These are phyloP conservation scores for Cosmia trapezina DNA, from an alignment of 2,888 invertebrate genomes.

Conservation along the genomic window DNA sequence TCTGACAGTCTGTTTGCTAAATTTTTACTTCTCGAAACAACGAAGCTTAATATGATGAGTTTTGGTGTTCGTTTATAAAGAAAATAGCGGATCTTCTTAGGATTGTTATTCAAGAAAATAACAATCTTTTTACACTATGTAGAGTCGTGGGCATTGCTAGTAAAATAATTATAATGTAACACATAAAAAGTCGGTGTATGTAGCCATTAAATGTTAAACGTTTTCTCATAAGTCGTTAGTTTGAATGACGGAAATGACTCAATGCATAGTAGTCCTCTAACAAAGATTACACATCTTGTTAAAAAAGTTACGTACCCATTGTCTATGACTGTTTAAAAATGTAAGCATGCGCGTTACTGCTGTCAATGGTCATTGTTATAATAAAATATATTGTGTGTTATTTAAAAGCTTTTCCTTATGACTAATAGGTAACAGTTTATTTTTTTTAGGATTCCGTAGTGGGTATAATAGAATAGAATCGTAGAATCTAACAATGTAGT, in stretches of 20 bases:
- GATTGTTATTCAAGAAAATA: not conserved
- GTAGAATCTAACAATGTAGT: not conserved
- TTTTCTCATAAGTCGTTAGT: constrained; percentile 29
- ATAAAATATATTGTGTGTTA: constrained; percentile 19
- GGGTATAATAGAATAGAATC: not conserved
- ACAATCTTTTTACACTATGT: not conserved
- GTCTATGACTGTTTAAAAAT: constrained; percentile 49
- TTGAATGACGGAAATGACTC: constrained; percentile 51
- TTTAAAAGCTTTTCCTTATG: constrained; percentile 10
- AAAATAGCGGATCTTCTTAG: too few species aligned
- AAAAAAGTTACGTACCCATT: constrained; percentile 46
- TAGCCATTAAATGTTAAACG: constrained; percentile 26
- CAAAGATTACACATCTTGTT: constrained; percentile 41
- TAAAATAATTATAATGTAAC: not conserved
- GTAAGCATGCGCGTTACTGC: constrained; percentile 20
- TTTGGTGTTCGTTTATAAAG: too few species aligned
- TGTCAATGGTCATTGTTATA: constrained; percentile 51
- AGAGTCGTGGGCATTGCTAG: not conserved
- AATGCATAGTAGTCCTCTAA: constrained; percentile 7
- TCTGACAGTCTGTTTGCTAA: not conserved
- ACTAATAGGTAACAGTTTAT: not conserved
- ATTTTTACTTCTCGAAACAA: not conserved
- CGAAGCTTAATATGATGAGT: too few species aligned
- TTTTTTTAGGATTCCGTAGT: not conserved
- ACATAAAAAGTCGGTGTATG: not conserved